Evolutionary conservation across 2,113 vertebrate genomes (phyloP), one percentile per base, ranked within the genome.

Genomic region (Copsychus sechellarum): DNA sequence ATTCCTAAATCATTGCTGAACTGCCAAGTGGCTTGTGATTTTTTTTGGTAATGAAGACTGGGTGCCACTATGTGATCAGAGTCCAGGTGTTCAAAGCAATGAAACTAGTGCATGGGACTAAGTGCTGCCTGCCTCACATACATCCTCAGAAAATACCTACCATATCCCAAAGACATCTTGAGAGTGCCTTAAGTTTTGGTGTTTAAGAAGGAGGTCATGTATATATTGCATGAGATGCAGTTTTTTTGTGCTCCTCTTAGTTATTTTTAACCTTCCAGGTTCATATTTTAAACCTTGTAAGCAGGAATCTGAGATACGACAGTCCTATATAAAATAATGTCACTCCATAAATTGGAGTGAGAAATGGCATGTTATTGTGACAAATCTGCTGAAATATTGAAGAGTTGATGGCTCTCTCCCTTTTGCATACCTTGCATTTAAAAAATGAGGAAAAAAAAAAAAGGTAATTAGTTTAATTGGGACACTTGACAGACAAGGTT

Each of bases 41-140:
- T 48, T 34, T 43, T 45, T 45, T 53, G 40, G 16, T 36, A 17
- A 3, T 18, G 33, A 58, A 53, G 42, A 12, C 10, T 69, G 31
- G 1, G 8, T 74, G 17, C 53, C 11, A 36, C 24, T 45, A 0
- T 16, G 3, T 43, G 8, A 62, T 22, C 17, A 33, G 28, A n/a
- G 33, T 28, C 34, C 34, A 25, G 11, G 17, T 82, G 6, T 14
- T 65, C 17, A 65, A 31, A 90, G 47, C 19, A 69, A 23, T 58
- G 17, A 61, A 38, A 48, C 9, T 12, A 22, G 11, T 43, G 67
- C 11, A 12, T 29, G 11, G 66, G 23, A 23, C 4, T 7, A 14
- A 45, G n/a, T 61, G 11, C 33, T 86, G 14, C 43, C 29, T 71
- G 17, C 34, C 17, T 78, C 9, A 24, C 3, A 2, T 17, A 11